Evolutionary conservation across 2,113 vertebrate species (phyloP).

Genomic region (Amphilophus citrinellus): DNA sequence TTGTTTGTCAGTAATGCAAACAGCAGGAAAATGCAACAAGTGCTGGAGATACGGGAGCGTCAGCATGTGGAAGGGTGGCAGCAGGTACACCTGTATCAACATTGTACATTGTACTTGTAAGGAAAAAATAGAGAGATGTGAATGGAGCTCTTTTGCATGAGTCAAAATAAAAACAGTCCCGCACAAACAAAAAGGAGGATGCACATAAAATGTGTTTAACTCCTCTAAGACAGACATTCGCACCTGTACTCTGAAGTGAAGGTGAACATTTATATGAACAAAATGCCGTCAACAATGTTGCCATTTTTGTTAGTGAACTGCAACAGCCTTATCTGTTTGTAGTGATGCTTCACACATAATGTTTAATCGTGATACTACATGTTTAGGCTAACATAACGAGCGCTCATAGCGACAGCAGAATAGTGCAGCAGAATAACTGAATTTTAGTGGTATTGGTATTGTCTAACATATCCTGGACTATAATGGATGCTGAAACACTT

Average conservation of each 20-base stretch:
- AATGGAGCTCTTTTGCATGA: not conserved
- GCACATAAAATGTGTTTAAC: not conserved
- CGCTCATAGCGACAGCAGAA: not conserved
- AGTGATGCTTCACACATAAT: not conserved
- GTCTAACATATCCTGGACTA: not conserved
- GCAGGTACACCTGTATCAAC: not conserved
- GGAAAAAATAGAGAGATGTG: not conserved
- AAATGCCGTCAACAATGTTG: not conserved
- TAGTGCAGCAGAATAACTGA: not conserved
- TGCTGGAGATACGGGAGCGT: not conserved
- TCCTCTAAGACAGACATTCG: not conserved
- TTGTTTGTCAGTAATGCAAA: not conserved
- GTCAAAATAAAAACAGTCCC: not conserved
- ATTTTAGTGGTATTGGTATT: not conserved
- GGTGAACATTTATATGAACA: not conserved
- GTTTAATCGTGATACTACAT: not conserved
- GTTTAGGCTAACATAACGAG: not conserved
- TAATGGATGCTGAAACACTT: not conserved
- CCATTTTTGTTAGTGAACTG: not conserved
- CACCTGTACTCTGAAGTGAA: not conserved
- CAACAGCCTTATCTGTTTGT: not conserved
- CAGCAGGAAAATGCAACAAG: not conserved
- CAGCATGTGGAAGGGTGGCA: not conserved
- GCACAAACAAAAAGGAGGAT: constrained; percentile 1
- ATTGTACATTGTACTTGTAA: not conserved